These are phyloP conservation scores for Gorilla gorilla DNA, from an alignment of 2,113 vertebrate genomes.

Conservation along the genomic window DNA sequence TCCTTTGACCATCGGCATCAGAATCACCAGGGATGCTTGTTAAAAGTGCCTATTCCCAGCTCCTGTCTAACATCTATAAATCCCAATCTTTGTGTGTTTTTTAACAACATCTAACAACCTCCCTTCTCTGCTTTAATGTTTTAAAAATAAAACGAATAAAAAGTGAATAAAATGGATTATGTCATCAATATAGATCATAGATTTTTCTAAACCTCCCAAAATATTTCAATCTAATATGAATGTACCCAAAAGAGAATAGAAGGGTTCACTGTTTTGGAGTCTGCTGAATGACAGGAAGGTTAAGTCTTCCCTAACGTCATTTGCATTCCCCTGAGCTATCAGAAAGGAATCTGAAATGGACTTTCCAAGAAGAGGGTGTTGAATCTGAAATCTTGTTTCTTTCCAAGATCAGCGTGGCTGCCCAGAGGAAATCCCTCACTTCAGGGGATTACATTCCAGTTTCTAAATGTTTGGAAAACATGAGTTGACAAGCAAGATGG, in stretches of 20 bases:
- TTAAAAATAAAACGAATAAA: not conserved
- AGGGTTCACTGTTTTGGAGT: not conserved
- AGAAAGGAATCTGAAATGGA: constrained; percentile 40
- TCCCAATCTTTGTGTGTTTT: not conserved
- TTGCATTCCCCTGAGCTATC: not conserved
- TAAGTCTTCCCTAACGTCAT: not conserved
- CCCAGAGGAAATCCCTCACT: constrained; percentile 63
- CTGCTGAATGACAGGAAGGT: not conserved
- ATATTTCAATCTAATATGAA: not conserved
- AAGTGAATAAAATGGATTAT: not conserved
- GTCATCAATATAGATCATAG: not conserved
- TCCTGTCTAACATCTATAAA: not conserved
- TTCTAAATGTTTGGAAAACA: constrained; percentile 64
- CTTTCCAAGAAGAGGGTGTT: constrained; percentile 51
- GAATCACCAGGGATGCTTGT: not conserved
- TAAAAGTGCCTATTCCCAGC: not conserved
- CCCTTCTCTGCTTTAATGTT: not conserved
- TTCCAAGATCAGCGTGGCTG: constrained; percentile 37
- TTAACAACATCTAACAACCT: not conserved
- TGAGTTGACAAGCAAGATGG: constrained; percentile 61
- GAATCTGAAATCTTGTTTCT: constrained; percentile 48
- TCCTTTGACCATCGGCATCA: not conserved
- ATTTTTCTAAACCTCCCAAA: not conserved
- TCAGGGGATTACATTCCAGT: constrained; percentile 57
- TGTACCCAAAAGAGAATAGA: not conserved